Evolutionary conservation across 2,888 invertebrate genomes (phyloP).

Genomic region (Carcina quercana): DNA sequence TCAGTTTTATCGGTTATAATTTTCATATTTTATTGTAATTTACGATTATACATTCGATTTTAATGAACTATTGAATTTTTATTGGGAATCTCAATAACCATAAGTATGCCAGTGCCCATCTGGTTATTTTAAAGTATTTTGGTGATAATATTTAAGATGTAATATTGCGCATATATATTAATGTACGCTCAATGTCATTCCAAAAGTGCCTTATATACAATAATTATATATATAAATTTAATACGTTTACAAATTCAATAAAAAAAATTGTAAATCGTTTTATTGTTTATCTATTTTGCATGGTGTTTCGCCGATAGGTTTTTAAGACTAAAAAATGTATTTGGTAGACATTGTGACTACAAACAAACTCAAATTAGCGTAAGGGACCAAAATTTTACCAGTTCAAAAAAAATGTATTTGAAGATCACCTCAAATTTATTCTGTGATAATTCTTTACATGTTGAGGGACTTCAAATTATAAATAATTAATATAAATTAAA

Average conservation of each 20-base stretch:
- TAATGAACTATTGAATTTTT: constrained; percentile 10
- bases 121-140: constrained; percentile 23
- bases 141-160: constrained; percentile 32
- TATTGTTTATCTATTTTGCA: constrained; percentile 11
- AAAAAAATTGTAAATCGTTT: constrained; percentile 5
- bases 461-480: constrained; percentile 65
- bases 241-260: constrained; percentile 7
- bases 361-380: constrained; percentile 20
- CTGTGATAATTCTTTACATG: constrained; percentile 71
- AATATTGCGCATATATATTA: constrained; percentile 24
- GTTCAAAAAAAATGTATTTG: constrained; percentile 40
- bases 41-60: neutral
- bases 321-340: constrained; percentile 30
- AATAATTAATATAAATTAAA: constrained; percentile 1
- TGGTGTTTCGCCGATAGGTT: constrained; percentile 29
- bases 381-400: constrained; percentile 27
- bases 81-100: constrained; percentile 40
- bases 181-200: constrained; percentile 64
- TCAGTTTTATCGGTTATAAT: constrained; percentile 64
- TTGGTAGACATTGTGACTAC: constrained; percentile 20
- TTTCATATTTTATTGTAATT: constrained; percentile 5
- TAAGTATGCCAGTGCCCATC: constrained; percentile 39
- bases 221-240: constrained; percentile 20
- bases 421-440: constrained; percentile 63
- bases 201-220: constrained; percentile 46